Evolutionary conservation across 1,140 invertebrate genomes (phyloP), one percentile per base, ranked within the genome.

Genomic region (Heliconius congener): DNA sequence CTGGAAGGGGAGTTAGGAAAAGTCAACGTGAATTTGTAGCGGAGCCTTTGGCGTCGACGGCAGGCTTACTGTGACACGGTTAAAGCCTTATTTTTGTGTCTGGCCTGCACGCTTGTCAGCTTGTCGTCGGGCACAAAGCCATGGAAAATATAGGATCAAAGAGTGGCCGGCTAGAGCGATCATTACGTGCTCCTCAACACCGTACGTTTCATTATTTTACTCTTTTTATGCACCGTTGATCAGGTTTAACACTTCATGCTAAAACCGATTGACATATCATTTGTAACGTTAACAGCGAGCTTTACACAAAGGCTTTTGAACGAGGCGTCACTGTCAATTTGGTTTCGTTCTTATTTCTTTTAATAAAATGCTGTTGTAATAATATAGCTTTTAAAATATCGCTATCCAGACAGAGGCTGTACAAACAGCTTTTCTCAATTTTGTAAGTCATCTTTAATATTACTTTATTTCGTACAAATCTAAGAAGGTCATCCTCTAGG

Each of bases 81-180:
- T 90, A 93, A 93, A 93, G 93, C 93, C 91, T 91, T 93, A 94
- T 94, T 94, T 94, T 94, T 94, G 91, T 88, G 91, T 94, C 88
- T 91, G 90, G 88, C 91, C 88, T 86, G 88, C 87, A 86, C 90
- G 91, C 91, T 90, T 93, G 93, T 93, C 93, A 93, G 85, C 82
- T 88, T 86, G 89, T 87, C 88, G 90, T 88, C 90, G 90, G 74
- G 85, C 86, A 93, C 93, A 94, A 94, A 93, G 93, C 93, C 88
- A 92, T 90, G 91, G 90, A 91, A 94, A 93, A 93, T 91, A 89
- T 91, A 92, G 92, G 92, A 94, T 94, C 93, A 94, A 93, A 93
- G 92, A 87, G 86, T 91, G 85, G 84, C 86, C 84, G 84, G 81
- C 81, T 82, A 76, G 81, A 79, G 83, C 86, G 86, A 87, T 84